A percentile compares a stretch with the other conserved stretches of the same genome.
These are phyloP conservation scores for Allobates femoralis DNA, from an alignment of 2,797 vertebrate species.

Conservation along the genomic window DNA sequence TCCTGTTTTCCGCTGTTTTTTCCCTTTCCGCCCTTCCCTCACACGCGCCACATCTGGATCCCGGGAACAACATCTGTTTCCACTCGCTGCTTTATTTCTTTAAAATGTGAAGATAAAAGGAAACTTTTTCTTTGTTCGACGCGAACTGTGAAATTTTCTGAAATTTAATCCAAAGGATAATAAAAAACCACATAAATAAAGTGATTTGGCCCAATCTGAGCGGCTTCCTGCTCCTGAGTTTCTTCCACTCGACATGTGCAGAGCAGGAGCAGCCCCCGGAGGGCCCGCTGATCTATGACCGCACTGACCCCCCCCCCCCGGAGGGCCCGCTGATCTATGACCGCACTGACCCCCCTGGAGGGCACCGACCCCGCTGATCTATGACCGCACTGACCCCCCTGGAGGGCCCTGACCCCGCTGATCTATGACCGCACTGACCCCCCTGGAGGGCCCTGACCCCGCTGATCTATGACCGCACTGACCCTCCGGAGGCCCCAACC, in stretches of 20 bases:
- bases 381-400: slow-evolving; percentile 40
- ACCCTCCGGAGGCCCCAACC: too few relatives aligned
- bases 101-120: slow-evolving; percentile 90
- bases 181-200: slow-evolving; percentile 91
- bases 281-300: background rate
- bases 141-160: slow-evolving; percentile 86
- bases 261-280: slow-evolving; percentile 75
- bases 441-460: slow-evolving; percentile 3
- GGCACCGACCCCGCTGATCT: background rate
- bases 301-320: slow-evolving; percentile 37
- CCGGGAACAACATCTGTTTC: slow-evolving; percentile 93
- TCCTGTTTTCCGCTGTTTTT: slow-evolving; percentile 60
- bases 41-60: slow-evolving; percentile 85
- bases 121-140: slow-evolving; percentile 88
- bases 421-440: slow-evolving; percentile 27
- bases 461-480: slow-evolving; percentile 9
- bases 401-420: background rate
- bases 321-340: background rate
- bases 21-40: slow-evolving; percentile 63
- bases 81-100: slow-evolving; percentile 81
- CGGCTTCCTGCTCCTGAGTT: slow-evolving; percentile 93
- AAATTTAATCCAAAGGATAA: slow-evolving; percentile 90
- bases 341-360: slow-evolving; percentile 31
- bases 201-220: slow-evolving; percentile 82
- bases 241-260: slow-evolving; percentile 86